Evolutionary conservation across 2,797 vertebrate genomes (phyloP).

Genomic region (Phalloptychus januarius): DNA sequence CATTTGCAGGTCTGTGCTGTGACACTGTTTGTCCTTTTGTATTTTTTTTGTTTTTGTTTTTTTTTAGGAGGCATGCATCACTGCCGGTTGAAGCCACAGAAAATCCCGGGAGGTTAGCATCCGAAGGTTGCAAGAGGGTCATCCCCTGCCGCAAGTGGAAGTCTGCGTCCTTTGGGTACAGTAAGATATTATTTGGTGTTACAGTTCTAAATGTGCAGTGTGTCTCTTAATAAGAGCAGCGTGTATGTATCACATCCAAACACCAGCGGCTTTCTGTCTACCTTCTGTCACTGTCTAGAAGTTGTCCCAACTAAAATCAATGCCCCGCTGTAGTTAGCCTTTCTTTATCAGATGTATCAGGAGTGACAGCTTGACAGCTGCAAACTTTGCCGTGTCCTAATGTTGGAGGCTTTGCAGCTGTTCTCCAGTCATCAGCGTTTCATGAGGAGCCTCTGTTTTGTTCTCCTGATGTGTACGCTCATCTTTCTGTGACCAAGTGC

Average conservation of each 20-base stretch:
- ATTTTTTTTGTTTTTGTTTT: too few species aligned
- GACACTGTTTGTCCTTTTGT: slow-evolving; percentile 38
- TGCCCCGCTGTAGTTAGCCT: slow-evolving; percentile 36
- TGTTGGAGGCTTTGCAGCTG: slow-evolving; percentile 48
- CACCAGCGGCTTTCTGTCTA: slow-evolving; percentile 6
- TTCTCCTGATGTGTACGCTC: slow-evolving; percentile 26
- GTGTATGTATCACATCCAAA: not conserved
- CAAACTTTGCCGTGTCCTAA: slow-evolving; percentile 35
- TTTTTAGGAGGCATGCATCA: slow-evolving; percentile 75
- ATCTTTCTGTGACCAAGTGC: slow-evolving; percentile 25
- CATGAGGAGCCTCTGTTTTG: slow-evolving; percentile 43
- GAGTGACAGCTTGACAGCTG: slow-evolving; percentile 41
- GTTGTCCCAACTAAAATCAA: slow-evolving; percentile 16
- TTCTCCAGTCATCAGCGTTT: slow-evolving; percentile 37
- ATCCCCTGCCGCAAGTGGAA: slow-evolving; percentile 78
- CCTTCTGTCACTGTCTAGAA: slow-evolving; percentile 32
- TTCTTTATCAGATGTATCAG: slow-evolving; percentile 28
- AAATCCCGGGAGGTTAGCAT: slow-evolving; percentile 55
- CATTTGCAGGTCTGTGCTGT: slow-evolving; percentile 20
- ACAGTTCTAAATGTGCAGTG: slow-evolving; percentile 8
- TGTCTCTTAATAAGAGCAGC: not conserved
- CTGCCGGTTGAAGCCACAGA: slow-evolving; percentile 70
- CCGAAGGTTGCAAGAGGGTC: slow-evolving; percentile 67
- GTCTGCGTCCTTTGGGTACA: slow-evolving; percentile 82
- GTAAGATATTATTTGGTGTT: slow-evolving; percentile 52